phyloP scores from a whole-genome alignment of 2,888 invertebrate genomes.

The Litoditis marina region DNA sequence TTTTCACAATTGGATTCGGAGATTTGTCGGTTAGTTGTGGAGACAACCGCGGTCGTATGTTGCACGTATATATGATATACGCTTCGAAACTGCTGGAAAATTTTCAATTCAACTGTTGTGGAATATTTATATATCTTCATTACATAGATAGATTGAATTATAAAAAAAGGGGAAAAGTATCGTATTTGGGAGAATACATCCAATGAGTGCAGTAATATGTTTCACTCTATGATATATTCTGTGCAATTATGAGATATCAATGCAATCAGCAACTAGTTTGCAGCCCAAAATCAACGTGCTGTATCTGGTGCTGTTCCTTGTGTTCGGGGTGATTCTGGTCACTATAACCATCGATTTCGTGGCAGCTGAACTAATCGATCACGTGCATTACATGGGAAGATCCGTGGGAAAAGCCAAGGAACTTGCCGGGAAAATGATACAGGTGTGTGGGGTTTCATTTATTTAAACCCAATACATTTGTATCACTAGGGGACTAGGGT shows the following conservation, averaged over 20 bases:
- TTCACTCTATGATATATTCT: too few relatives aligned
- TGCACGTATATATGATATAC: too few relatives aligned
- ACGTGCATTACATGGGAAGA: slow-evolving; percentile 48
- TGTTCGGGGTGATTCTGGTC: slow-evolving; percentile 42
- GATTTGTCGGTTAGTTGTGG: slow-evolving; percentile 34
- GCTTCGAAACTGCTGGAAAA: too few relatives aligned
- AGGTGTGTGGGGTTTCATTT: slow-evolving; percentile 10
- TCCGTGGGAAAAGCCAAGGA: slow-evolving; percentile 43
- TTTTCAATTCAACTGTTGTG: too few relatives aligned
- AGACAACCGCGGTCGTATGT: too few relatives aligned
- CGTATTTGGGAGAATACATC: too few relatives aligned
- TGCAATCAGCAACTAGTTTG: not conserved
- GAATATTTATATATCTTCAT: too few relatives aligned
- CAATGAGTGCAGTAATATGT: too few relatives aligned
- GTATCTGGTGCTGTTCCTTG: slow-evolving; percentile 37
- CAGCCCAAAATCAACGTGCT: slow-evolving; percentile 45
- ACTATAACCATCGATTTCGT: slow-evolving; percentile 47
- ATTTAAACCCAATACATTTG: too few relatives aligned
- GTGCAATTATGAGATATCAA: not conserved
- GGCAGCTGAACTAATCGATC: slow-evolving; percentile 43
- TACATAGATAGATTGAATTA: too few relatives aligned
- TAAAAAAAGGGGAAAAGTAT: too few relatives aligned
- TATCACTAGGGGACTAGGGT: too few relatives aligned
- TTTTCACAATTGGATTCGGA: slow-evolving; percentile 49
- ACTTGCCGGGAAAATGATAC: slow-evolving; percentile 44